These are phyloP conservation scores for Neopelma chrysocephalum DNA, from an alignment of 2,797 vertebrate genomes.

Conservation along the genomic window DNA sequence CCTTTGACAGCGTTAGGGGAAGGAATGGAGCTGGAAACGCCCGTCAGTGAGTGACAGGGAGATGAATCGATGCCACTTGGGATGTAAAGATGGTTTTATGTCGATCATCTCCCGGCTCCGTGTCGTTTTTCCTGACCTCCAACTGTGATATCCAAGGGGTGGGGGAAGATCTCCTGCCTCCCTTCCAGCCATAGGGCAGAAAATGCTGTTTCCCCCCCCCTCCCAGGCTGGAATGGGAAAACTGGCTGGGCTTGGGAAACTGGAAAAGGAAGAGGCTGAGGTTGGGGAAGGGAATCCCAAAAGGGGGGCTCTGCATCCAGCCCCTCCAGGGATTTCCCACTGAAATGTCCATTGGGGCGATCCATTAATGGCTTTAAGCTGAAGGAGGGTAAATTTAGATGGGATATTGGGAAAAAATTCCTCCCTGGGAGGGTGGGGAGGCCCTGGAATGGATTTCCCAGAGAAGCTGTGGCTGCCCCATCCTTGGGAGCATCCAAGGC, in stretches of 20 bases:
- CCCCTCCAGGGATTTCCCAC: rapidly evolving
- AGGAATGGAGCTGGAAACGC: neutral
- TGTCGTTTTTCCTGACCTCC: neutral
- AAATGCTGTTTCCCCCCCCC: neutral
- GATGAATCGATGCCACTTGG: neutral
- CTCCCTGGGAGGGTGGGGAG: neutral
- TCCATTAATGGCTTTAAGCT: neutral
- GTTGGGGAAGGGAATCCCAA: neutral
- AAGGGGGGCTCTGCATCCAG: rapidly evolving
- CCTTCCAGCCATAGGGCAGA: neutral
- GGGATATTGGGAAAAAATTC: neutral
- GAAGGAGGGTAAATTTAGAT: neutral
- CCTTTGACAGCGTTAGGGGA: neutral
- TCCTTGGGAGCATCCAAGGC: neutral
- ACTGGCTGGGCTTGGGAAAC: neutral
- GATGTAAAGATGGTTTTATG: neutral
- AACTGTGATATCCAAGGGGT: neutral
- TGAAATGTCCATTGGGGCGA: rapidly evolving
- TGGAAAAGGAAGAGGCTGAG: neutral
- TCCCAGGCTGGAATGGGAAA: neutral
- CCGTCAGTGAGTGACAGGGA: neutral
- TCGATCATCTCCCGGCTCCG: neutral
- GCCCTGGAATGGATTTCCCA: neutral
- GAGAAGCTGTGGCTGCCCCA: neutral
- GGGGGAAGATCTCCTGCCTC: neutral